Percentiles rank a stretch among this genome's conserved stretches.
Conservation (phyloP, 1,140 invertebrate species). For the Catajapyx aquilonaris region DNA sequence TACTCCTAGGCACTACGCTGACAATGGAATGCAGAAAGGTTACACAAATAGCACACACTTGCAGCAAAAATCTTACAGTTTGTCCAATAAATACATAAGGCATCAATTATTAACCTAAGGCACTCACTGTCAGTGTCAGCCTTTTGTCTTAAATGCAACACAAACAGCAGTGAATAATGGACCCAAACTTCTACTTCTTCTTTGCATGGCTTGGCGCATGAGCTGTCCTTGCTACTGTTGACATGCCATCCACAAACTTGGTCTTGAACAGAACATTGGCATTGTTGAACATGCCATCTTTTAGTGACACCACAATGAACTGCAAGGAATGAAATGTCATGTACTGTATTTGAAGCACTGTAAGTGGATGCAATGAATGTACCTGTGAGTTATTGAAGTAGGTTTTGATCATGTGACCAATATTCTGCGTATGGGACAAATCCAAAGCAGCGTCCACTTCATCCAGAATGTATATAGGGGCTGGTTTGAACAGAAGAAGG, state of each 20-base stretch:
- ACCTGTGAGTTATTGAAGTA: conserved; percentile 90
- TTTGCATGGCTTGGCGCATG: conserved; percentile 7
- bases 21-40: too few species aligned
- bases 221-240: conserved; percentile 52
- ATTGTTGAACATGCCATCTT: conserved; percentile 99
- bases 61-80: too few species aligned
- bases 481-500: conserved; percentile 91
- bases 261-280: conserved; percentile 95
- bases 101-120: too few species aligned
- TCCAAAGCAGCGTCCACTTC: conserved; percentile 98
- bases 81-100: too few species aligned
- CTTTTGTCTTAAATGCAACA: neutral
- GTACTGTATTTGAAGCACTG: neutral
- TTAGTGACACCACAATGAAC: conserved; percentile 97
- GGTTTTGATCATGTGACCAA: conserved; percentile 81
- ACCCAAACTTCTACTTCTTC: neutral
- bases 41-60: too few species aligned
- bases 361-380: conserved; percentile 6
- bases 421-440: conserved; percentile 96
- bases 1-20: too few species aligned
- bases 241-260: conserved; percentile 87
- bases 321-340: conserved; percentile 27
- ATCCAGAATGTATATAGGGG: conserved; percentile 95
- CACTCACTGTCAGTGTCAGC: too few species aligned
- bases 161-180: conserved; percentile 24